These are phyloP conservation scores for Drosophila teissieri DNA, from an alignment of 1,140 invertebrate species.

Conservation along the genomic window DNA sequence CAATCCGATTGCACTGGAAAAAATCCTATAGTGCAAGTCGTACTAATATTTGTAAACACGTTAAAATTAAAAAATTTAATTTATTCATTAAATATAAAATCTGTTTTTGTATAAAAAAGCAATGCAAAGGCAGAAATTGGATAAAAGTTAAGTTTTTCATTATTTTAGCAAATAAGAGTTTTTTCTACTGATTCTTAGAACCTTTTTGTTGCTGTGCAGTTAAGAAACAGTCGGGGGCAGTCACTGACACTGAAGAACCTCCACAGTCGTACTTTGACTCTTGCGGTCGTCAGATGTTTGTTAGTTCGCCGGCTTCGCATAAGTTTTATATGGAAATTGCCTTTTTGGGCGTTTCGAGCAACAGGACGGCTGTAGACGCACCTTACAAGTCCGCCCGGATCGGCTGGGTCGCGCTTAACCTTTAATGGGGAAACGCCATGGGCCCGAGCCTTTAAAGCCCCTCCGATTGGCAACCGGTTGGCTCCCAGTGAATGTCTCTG, in stretches of 20 bases:
- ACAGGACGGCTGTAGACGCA: conserved; percentile 70
- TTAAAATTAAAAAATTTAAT: too few species aligned
- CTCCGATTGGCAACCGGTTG: conserved; percentile 60
- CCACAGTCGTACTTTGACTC: conserved; percentile 74
- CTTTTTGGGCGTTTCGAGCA: conserved; percentile 60
- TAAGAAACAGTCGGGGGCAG: conserved; percentile 33
- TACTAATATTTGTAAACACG: too few species aligned
- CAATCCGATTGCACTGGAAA: conserved; percentile 11
- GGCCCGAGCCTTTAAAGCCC: conserved; percentile 33
- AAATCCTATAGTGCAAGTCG: background rate
- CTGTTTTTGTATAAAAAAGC: too few species aligned
- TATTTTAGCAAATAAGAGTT: background rate
- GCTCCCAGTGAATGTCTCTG: conserved; percentile 18
- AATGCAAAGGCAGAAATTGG: too few species aligned
- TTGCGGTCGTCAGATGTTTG: conserved; percentile 45
- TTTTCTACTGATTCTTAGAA: background rate
- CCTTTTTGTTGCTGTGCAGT: conserved; percentile 18
- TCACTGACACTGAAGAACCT: conserved; percentile 43
- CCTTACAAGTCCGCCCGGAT: conserved; percentile 57
- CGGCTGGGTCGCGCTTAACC: conserved; percentile 36
- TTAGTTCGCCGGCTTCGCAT: conserved; percentile 43
- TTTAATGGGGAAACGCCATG: conserved; percentile 41
- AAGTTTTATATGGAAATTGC: conserved; percentile 50
- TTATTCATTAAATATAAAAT: too few species aligned
- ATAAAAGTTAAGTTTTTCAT: too few species aligned